Base-by-base conservation (phyloP, 1,140 invertebrate species). In the Neomicropteryx cornuta region DNA sequence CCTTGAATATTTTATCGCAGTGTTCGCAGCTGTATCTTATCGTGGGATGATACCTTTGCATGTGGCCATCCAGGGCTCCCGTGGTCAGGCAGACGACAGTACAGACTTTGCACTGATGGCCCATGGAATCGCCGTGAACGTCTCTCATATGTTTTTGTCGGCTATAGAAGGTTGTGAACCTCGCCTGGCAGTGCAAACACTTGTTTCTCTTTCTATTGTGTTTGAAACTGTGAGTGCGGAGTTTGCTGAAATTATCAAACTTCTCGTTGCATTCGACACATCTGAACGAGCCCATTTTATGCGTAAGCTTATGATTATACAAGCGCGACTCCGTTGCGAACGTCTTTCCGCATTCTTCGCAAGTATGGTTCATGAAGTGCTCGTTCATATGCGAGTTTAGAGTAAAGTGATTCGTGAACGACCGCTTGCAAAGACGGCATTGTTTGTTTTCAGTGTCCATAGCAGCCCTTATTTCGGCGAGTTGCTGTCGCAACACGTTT, bases 121-220 rank as follows among this genome's bases (percentile, higher is more conserved):
- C 57, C 1, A 60, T 46, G 36, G 52, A 56, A 35, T 53, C 55
- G 8, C 50, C 53, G 36, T 68, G 63, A 8, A 52, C 47, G 0
- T 57, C 52, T 11, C 56, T 58, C 34, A 71, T 44, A 53, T 72
- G 70, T 20, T 63, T 62, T 5, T 54, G 49, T 21, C 67, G 53
- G 21, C 64, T 60, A 3, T 55, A 54, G 36, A 70, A 68, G 0
- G 55, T 47, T 38, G 66, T 65, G 32, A 75, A 76, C 4, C 51
- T 56, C 33, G 68, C 64, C 3, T 61, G 61, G 42, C 72, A 76
- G 33, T 58, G 57, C 0, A 58, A 57, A 46, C 65, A 68, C 23
- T 51, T 52, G 36, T 66, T 44, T 49, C 18, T 53, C 46, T 0
- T 47, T 48, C 1, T 51, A 51, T 30, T 59, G 56, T 19, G 39